Base-by-base conservation (phyloP, 2,888 invertebrate species). In the Parelbella ahira region DNA sequence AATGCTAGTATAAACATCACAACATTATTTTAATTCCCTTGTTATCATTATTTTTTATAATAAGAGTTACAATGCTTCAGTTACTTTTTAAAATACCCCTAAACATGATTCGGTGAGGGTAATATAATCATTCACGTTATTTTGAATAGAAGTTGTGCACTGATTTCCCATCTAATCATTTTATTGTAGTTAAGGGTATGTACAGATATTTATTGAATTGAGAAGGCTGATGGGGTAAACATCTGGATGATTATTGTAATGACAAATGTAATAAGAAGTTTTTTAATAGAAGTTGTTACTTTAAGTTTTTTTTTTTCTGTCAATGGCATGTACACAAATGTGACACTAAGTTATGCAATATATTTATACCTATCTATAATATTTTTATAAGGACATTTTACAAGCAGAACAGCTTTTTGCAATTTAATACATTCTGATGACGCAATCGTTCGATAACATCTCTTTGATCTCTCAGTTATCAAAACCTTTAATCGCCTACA, bases 121-220 rank as follows among this genome's bases (percentile, higher is more conserved):
- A n/a, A 9, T 29, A 27, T 11, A 7, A 10, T 23, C 28, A 34
- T 13, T 21, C 10, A 21, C 13, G 10, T 42, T 13, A 27, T 36
- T 36, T 27, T n/a, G 10, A 24, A 10, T 41, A 34, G 21, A 34
- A 20, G 28, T 18, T 50, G 24, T 42, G 57, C 55, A 60, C 51
- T 55, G 48, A 51, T 54, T 50, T 48, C 46, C 51, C 49, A 37
- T 50, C 24, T 54, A 47, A 52, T 45, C 55, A 51, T 34, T 28
- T 21, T 49, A 60, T 63, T 60, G 56, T 63, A 60, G 38, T 57
- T 76, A 74, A 72, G 67, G 54, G 56, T 63, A 63, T 83, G 81
- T 82, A 83, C 75, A 83, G 73, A 76, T 82, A 82, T 79, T 81
- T 81, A 82, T 80, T 80, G 60, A 72, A 61, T 50, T 44, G 51